Evolutionary conservation across 2,113 vertebrate species (phyloP).

Genomic region (Tympanuchus pallidicinctus): DNA sequence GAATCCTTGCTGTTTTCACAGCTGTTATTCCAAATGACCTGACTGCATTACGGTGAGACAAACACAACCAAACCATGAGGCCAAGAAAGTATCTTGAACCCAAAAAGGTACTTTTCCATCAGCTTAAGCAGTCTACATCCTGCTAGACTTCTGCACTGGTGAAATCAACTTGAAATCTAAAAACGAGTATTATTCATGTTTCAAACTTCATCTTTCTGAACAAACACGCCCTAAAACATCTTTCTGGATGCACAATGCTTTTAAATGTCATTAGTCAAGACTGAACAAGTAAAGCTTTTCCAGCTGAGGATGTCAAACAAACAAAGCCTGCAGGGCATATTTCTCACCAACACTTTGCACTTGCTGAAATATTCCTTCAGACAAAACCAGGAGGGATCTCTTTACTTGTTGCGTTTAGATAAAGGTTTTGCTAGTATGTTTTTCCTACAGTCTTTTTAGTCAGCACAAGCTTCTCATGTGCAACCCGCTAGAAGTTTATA

Average conservation of each 20-base stretch:
- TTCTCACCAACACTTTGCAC: conserved; percentile 4
- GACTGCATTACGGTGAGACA: not conserved
- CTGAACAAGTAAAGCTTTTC: not conserved
- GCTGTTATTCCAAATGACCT: not conserved
- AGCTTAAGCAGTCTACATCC: not conserved
- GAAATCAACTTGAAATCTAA: not conserved
- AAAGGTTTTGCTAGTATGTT: not conserved
- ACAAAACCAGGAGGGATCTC: not conserved
- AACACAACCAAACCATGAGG: not conserved
- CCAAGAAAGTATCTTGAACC: not conserved
- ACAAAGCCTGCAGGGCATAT: not conserved
- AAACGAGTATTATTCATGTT: not conserved
- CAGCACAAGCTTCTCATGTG: not conserved
- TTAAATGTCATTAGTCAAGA: conserved; percentile 19
- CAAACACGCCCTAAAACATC: not conserved
- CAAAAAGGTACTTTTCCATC: not conserved
- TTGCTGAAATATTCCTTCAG: not conserved
- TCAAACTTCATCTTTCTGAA: not conserved
- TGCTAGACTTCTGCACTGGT: not conserved
- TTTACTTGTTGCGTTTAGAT: not conserved
- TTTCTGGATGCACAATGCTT: not conserved
- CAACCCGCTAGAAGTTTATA: not conserved
- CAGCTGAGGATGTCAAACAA: not conserved
- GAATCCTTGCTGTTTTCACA: not conserved
- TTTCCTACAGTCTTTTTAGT: not conserved